phyloP scores from a whole-genome alignment of 2,797 vertebrate genomes.

The Heliangelus exortis region DNA sequence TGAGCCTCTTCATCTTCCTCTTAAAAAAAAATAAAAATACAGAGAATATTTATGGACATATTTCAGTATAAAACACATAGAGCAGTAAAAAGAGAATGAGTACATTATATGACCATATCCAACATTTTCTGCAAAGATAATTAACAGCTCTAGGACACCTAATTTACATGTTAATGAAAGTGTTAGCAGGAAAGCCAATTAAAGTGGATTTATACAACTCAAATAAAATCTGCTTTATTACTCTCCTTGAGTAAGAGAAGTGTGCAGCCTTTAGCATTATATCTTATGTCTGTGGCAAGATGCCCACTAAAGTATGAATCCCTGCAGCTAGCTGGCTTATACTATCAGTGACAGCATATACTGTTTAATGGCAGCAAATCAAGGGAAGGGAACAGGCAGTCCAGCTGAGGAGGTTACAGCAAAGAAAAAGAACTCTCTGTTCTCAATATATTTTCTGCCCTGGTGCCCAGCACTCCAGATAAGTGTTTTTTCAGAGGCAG shows the following conservation, averaged over 20 bases:
- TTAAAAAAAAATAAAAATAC: background rate
- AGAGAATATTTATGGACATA: conserved; percentile 15
- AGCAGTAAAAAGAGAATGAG: conserved; percentile 16
- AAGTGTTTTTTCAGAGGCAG: background rate
- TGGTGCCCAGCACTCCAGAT: background rate
- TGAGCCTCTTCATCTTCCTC: background rate
- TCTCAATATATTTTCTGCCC: background rate
- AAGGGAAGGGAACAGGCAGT: background rate
- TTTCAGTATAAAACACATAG: conserved; percentile 10
- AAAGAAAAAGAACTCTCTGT: background rate
- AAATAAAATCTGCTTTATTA: conserved; percentile 66
- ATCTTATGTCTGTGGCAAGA: background rate
- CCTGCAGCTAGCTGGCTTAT: background rate
- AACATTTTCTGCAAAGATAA: conserved; percentile 51
- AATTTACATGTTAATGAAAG: conserved; percentile 72
- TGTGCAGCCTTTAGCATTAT: conserved; percentile 33
- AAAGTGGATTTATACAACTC: conserved; percentile 65
- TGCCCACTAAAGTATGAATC: background rate
- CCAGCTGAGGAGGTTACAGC: conserved; percentile 18
- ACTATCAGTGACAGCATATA: background rate
- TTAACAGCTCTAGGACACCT: conserved; percentile 63
- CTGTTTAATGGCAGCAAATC: background rate
- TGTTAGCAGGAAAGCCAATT: conserved; percentile 56
- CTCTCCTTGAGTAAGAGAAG: conserved; percentile 34
- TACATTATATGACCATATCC: background rate